Evolutionary conservation across 2,797 vertebrate species (phyloP), one percentile per base, ranked within the genome.

Genomic region (Cirrhinus mrigala): DNA sequence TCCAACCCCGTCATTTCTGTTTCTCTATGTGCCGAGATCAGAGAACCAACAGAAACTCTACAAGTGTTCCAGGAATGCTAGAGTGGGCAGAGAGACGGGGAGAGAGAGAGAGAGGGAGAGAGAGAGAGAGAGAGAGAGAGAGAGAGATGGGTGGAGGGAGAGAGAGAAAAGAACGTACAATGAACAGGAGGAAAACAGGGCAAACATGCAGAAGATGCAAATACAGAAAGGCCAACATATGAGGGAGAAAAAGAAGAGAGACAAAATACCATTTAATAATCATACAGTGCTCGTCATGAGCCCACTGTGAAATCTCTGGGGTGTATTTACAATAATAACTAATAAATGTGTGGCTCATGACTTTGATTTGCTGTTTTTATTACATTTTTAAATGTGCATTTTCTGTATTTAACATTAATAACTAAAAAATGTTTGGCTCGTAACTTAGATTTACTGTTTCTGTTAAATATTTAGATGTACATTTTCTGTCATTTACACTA

Each of bases 31-130:
- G 62, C 29, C 1, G 29, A 15, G 54, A 22, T 69, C 22, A 79
- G 68, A 74, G 58, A 79, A 52, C 73, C 71, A 70, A 66, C 71
- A 86, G 66, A 84, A 74, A 84, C 46, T 68, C 33, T 62, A 64
- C 54, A 68, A 83, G 70, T 54, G 77, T 6, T 50, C 66, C n/a
- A 79, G 44, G 73, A 54, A 81, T 74, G 58, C 24, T 62, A 9
- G 58, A 76, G 78, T 58, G 78, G 75, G 82, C 11, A 33, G 24
- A 79, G 64, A 73, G 76, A 58, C 3, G 24, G 27, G 24, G 22
- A 58, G 44, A 69, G 69, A 66, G 22, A 85, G 73, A 74, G 8
- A 40, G 56, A 58, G 66, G 73, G 73, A 52, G 27, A 81, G 76
- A 24, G 29, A 20, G 64, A 37, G 24, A 64, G 6, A 16, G 60